These are phyloP conservation scores for Trichosurus vulpecula DNA, from an alignment of 2,797 vertebrate species.

Conservation along the genomic window DNA sequence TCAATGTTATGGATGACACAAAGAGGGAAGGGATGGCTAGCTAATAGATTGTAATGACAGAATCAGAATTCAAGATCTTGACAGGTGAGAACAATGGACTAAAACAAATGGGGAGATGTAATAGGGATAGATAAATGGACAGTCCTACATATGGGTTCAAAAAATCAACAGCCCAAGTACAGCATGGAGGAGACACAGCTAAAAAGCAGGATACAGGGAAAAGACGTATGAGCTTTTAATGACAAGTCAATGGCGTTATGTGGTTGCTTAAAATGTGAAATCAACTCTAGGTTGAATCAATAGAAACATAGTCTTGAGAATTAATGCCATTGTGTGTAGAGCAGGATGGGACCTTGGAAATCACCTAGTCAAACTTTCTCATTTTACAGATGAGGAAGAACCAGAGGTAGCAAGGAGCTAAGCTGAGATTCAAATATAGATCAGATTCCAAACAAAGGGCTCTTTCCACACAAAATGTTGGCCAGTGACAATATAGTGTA, in stretches of 20 bases:
- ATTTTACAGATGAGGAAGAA: not conserved
- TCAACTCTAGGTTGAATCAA: not conserved
- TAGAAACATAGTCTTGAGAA: not conserved
- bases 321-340: not conserved
- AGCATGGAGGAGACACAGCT: not conserved
- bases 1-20: slow-evolving; percentile 73
- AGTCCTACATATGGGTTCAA: not conserved
- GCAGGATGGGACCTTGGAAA: not conserved
- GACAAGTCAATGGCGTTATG: not conserved
- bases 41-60: slow-evolving; percentile 35
- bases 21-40: slow-evolving; percentile 59
- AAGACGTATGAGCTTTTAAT: not conserved
- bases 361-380: not conserved
- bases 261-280: not conserved
- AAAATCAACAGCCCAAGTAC: not conserved
- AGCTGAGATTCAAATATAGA: not conserved
- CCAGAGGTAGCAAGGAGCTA: not conserved
- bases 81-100: not conserved
- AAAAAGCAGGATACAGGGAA: not conserved
- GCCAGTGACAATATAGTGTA: not conserved
- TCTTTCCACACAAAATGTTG: not conserved
- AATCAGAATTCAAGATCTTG: slow-evolving; percentile 4
- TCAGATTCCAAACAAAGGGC: not conserved
- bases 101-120: not conserved
- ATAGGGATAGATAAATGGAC: not conserved